Base-by-base conservation (phyloP, 2,888 invertebrate species). In the Erebia ligea region DNA sequence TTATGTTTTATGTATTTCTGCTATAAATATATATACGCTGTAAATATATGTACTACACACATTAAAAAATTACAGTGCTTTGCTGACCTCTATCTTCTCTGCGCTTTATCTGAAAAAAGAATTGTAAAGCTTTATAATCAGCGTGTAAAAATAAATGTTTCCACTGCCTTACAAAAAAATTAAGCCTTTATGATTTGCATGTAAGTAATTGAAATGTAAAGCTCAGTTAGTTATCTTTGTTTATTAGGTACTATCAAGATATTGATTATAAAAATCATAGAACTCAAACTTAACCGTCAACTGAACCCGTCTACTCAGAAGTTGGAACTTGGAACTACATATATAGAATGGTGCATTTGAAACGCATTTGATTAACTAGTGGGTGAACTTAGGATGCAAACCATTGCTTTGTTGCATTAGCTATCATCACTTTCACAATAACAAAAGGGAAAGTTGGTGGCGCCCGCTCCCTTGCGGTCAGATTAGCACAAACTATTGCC, bases 401-500 rank as follows among this genome's bases (percentile, higher is more conserved):
- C 82, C 81, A 83, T 84, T 83, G 84, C 85, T 86, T 85, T 86
- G 87, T 91, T 88, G 85, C 84, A 87, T 81, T 85, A 83, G 84
- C 85, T 86, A 90, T 92, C 90, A 90, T 91, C 92, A 89, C 92
- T 93, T 93, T 92, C 92, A 90, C 92, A 84, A 89, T 85, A 88
- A 87, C 87, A 90, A 92, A 92, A 91, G 90, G 90, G 92, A 92
- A 93, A 92, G 92, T 90, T 77, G 75, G 81, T 87, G 87, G 87
- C 86, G 88, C 86, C 83, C 88, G 87, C 82, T 91, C 92, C 92
- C 93, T 92, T 92, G 92, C 88, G 92, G 91, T 92, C 88, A 89
- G 90, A 88, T 90, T 85, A 86, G 81, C 85, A 84, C 82, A 79
- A 84, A 81, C 87, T 86, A 87, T 90, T 84, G 86, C 82, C 84